phyloP scores from a whole-genome alignment of 2,888 invertebrate species.

The Dusona sp. region DNA sequence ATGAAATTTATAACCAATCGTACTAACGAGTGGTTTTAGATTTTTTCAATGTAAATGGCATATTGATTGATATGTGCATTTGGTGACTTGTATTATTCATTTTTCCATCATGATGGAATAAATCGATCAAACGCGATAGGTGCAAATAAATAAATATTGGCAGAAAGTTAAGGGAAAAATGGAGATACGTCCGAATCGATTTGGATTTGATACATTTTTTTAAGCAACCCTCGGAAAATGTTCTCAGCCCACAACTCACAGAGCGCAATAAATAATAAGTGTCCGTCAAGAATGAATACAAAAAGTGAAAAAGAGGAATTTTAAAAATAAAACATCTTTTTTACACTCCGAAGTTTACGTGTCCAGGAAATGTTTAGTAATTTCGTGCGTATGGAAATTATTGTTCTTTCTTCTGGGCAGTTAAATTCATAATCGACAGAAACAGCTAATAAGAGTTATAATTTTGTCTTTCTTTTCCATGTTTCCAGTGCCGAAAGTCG shows the following conservation, averaged over 20 bases:
- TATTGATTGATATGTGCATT: not conserved
- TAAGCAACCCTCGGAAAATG: not conserved
- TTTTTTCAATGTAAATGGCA: not conserved
- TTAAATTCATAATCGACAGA: too few relatives aligned
- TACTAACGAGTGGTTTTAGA: not conserved
- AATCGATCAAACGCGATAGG: not conserved
- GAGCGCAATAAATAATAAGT: too few relatives aligned
- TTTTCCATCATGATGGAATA: not conserved
- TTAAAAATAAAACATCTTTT: too few relatives aligned
- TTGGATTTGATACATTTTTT: not conserved
- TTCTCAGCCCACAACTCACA: too few relatives aligned
- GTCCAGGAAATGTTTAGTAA: too few relatives aligned
- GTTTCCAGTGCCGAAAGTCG: slow-evolving; percentile 91
- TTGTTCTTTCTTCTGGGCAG: too few relatives aligned
- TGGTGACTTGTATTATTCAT: not conserved
- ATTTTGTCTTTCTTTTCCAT: slow-evolving; percentile 36
- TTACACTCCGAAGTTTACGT: too few relatives aligned
- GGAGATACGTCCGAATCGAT: not conserved
- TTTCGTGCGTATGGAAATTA: too few relatives aligned
- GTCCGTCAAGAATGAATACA: too few relatives aligned
- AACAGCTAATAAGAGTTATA: not conserved
- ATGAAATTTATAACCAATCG: not conserved
- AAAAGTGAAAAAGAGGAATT: too few relatives aligned
- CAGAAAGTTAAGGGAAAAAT: not conserved
- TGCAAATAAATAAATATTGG: not conserved